These are phyloP conservation scores for Misgurnus anguillicaudatus DNA, from an alignment of 2,113 vertebrate species.

Conservation along the genomic window DNA sequence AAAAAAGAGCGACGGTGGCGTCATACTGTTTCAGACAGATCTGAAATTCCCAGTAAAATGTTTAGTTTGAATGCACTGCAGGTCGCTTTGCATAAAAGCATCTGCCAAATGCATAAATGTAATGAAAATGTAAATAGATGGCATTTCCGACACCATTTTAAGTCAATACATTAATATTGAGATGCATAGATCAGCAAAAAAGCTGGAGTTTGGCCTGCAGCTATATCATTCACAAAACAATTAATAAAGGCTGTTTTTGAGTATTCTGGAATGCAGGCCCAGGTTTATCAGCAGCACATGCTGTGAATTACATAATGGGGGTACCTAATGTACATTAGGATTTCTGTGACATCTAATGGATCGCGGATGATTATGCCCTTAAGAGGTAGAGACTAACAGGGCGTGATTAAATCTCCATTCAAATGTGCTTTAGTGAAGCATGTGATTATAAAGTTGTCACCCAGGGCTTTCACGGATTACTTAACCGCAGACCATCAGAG, in stretches of 20 bases:
- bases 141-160: too few species aligned
- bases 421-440: slow-evolving; percentile 26
- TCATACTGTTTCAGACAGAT: too few species aligned
- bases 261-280: not conserved
- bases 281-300: not conserved
- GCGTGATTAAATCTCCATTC: slow-evolving; percentile 45
- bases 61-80: too few species aligned
- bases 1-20: too few species aligned
- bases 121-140: too few species aligned
- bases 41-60: too few species aligned
- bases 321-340: slow-evolving; percentile 22
- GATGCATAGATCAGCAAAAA: too few species aligned
- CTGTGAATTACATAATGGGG: slow-evolving; percentile 17
- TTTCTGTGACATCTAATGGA: slow-evolving; percentile 33
- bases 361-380: slow-evolving; percentile 31
- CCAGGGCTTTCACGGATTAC: slow-evolving; percentile 19
- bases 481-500: not conserved
- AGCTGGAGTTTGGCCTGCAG: too few species aligned
- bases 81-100: too few species aligned
- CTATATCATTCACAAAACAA: too few species aligned
- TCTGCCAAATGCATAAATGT: too few species aligned
- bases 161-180: too few species aligned
- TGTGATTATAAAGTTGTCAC: slow-evolving; percentile 41
- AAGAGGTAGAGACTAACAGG: slow-evolving; percentile 26
- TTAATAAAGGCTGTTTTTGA: not conserved